These are phyloP conservation scores for Pachyuromys duprasi DNA, from an alignment of 2,797 vertebrate genomes.

Conservation along the genomic window DNA sequence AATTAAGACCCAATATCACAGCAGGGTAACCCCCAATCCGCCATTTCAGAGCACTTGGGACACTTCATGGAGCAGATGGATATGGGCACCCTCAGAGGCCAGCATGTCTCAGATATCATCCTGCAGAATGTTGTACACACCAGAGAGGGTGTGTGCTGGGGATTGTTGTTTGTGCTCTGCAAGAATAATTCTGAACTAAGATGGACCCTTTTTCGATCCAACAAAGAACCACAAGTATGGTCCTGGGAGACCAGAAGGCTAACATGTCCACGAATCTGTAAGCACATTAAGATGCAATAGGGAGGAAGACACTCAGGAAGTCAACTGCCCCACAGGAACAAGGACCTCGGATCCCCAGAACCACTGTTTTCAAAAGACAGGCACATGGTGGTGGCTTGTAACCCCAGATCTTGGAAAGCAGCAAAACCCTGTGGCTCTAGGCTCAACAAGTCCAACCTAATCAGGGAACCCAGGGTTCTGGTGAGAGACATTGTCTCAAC, in stretches of 20 bases:
- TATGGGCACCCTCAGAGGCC: neutral
- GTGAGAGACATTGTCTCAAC: neutral
- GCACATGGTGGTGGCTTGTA: neutral
- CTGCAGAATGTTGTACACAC: neutral
- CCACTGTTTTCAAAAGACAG: neutral
- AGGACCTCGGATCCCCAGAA: neutral
- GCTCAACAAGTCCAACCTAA: neutral
- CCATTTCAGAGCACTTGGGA: neutral
- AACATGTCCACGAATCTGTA: neutral
- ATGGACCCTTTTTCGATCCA: neutral
- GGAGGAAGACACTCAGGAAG: no score
- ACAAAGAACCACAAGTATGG: neutral
- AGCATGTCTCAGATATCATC: neutral
- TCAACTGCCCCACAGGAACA: neutral
- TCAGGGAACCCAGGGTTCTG: neutral
- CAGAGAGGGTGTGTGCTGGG: no score
- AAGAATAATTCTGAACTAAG: constrained; percentile 1
- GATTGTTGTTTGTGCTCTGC: neutral
- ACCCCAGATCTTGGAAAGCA: neutral
- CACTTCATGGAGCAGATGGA: neutral
- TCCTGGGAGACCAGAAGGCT: neutral
- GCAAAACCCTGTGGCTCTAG: neutral
- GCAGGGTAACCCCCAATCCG: neutral
- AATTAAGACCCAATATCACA: neutral
- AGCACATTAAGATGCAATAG: neutral